Evolutionary conservation across 2,113 vertebrate species (phyloP), one percentile per base, ranked within the genome.

Genomic region (Aleadryas rufinucha): DNA sequence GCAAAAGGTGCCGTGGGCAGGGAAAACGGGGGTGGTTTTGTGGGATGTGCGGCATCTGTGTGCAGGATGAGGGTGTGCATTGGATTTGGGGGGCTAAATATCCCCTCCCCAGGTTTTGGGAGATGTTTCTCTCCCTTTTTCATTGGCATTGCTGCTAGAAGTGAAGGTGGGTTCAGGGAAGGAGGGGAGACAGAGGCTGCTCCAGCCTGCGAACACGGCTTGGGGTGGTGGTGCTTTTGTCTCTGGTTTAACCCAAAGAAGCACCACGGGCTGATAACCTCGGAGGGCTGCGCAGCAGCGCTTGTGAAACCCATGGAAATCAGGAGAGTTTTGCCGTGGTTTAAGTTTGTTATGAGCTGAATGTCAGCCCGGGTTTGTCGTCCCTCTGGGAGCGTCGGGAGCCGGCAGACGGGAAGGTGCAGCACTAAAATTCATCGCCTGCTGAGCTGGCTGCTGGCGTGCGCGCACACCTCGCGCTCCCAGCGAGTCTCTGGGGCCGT

Each of bases 21-120:
- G 39, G 65, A 54, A 13, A 54, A 18, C 0, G 0, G 9, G 15
- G 13, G 15, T 13, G 2, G 0, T 31, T 30, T 31, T 7, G 1
- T 6, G 44, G 78, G 72, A 63, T 18, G 13, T 1, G 2, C 20
- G 26, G 21, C 37, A 6, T 42, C 35, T 61, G 17, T 23, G 42
- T 0, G 0, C 16, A 19, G 42, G 50, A 24, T 10, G 31, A 82
- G 6, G 16, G 19, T 1, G 13, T 31, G 12, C 41, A 10, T 9
- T 6, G 8, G 17, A 20, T 59, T 50, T 16, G 28, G 72, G 72
- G 66, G 31, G 15, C 26, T 18, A 52, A 50, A 52, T 27, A 63
- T 44, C 16, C 28, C 20, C 22, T 45, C 26, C 20, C 10, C 17
- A 7, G 13, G 9, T 31, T n/a, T 10, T 4, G 4, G 22, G 60